Evolutionary conservation across 2,888 invertebrate species (phyloP).

Genomic region (Drosophila macrospina): DNA sequence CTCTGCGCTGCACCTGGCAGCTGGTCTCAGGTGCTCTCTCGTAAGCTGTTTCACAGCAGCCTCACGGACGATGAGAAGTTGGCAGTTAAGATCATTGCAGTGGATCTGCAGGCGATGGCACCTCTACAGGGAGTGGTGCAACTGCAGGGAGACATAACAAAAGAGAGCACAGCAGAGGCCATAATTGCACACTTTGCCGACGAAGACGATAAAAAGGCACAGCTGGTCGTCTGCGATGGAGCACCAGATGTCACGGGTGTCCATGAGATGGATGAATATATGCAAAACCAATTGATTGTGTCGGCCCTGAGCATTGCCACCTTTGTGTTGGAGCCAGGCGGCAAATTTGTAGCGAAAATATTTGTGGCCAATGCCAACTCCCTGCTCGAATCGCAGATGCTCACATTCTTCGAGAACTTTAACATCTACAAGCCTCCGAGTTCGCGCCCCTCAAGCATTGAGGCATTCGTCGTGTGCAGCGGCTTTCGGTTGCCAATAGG

Average conservation of each 20-base stretch:
- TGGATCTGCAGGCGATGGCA: constrained; percentile 99
- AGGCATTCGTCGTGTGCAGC: constrained; percentile 98
- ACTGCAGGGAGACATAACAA: constrained; percentile 99
- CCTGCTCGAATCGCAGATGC: constrained; percentile 94
- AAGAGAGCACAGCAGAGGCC: constrained; percentile 94
- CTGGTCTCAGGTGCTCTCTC: constrained; percentile 99
- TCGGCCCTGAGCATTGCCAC: constrained; percentile 98
- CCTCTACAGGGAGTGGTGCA: constrained; percentile 97
- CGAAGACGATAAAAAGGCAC: constrained; percentile 93
- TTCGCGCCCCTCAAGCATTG: constrained; percentile 98
- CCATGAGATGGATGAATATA: constrained; percentile 99
- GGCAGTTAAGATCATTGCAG: constrained; percentile 96
- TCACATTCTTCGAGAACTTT: constrained; percentile 95
- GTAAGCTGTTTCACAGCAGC: constrained; percentile 89
- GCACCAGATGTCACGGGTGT: constrained; percentile 99
- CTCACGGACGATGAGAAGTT: constrained; percentile 77
- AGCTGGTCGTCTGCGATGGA: constrained; percentile 99
- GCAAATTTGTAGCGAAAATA: constrained; percentile 98
- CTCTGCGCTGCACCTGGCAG: constrained; percentile 99
- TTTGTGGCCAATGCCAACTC: constrained; percentile 97
- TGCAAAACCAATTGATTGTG: constrained; percentile 97
- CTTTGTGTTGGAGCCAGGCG: constrained; percentile 94
- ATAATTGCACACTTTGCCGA: constrained; percentile 95
- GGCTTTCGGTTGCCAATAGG: constrained; percentile 93
- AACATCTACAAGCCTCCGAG: constrained; percentile 97